Base-by-base conservation (phyloP, 2,888 invertebrate genomes). In the Melanchra persicariae region DNA sequence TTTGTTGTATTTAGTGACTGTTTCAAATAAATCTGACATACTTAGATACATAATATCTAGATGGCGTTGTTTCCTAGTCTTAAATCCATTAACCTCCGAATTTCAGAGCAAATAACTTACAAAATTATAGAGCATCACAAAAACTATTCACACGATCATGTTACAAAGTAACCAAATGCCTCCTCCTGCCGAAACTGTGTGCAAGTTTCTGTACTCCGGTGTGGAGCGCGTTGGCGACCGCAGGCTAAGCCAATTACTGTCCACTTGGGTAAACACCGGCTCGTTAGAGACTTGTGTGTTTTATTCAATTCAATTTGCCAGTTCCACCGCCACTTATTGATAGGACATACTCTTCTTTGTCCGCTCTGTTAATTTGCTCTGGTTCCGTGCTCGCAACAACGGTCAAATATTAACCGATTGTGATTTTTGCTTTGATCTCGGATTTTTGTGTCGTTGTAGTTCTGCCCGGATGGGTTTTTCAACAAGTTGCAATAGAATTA, bases 241-340 rank as follows among this genome's bases (percentile, higher is more conserved):
- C 92, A 91, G 93, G 95, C 95, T 95, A 95, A 95, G 94, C 95
- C 95, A 96, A 95, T 96, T 95, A 96, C 93, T 94, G 95, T 94
- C 94, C 95, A 95, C 95, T 95, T 94, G 93, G 94, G 95, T 93
- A 95, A 96, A 96, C 95, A 96, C 91, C 91, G 93, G 93, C 95
- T 96, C 95, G 95, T 96, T 96, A 96, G 94, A 93, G 94, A 93
- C 94, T 94, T 95, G 95, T 96, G 95, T 96, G 95, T 93, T 95
- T 94, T 94, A 94, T 94, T 94, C 93, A 94, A 96, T 96, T 95
- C 93, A 95, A 95, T 96, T 95, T 94, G 92, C 93, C 87, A 92
- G 92, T 91, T 94, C 91, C 91, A 93, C 93, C 89, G 88, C 92
- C 91, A 93, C 93, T 95, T 94, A 95, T 94, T 95, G 94, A 95